Conservation (phyloP, 2,113 vertebrate genomes). For the Suncus etruscus region DNA sequence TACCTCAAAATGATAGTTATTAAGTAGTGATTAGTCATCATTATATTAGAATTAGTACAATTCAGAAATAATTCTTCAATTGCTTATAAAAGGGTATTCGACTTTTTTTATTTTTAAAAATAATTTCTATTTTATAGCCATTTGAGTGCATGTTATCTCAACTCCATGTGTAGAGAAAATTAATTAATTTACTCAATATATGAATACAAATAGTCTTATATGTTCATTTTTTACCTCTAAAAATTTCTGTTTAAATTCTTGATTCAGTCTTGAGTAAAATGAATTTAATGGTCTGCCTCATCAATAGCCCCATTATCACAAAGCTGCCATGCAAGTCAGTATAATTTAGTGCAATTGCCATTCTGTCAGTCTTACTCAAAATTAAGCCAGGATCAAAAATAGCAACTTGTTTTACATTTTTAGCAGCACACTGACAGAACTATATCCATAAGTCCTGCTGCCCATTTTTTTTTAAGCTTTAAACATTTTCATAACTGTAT, state of each 20-base stretch:
- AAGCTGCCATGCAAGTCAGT: constrained; percentile 62
- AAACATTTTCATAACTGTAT: constrained; percentile 4
- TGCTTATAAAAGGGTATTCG: neutral
- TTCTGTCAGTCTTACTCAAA: constrained; percentile 66
- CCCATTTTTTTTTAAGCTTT: constrained; percentile 22
- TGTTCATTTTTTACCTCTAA: constrained; percentile 58
- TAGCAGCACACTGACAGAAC: neutral
- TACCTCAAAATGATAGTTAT: neutral
- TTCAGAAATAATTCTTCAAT: constrained; percentile 44
- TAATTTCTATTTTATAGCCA: constrained; percentile 61
- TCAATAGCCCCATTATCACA: constrained; percentile 70
- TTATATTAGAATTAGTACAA: constrained; percentile 13
- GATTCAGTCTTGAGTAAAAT: constrained; percentile 58
- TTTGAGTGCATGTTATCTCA: constrained; percentile 50
- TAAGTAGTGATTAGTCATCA: constrained; percentile 26
- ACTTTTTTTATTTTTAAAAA: constrained; percentile 44
- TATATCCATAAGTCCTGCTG: neutral
- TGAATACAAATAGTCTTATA: constrained; percentile 42
- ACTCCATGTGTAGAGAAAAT: constrained; percentile 61
- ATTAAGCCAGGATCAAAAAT: constrained; percentile 57
- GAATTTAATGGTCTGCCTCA: constrained; percentile 62
- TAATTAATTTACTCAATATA: constrained; percentile 55
- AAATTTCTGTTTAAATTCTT: constrained; percentile 45
- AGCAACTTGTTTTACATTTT: constrained; percentile 52
- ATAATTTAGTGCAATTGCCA: constrained; percentile 59